Evolutionary conservation across 2,888 invertebrate species (phyloP), one percentile per base, ranked within the genome.

Genomic region (Odontothrips loti): DNA sequence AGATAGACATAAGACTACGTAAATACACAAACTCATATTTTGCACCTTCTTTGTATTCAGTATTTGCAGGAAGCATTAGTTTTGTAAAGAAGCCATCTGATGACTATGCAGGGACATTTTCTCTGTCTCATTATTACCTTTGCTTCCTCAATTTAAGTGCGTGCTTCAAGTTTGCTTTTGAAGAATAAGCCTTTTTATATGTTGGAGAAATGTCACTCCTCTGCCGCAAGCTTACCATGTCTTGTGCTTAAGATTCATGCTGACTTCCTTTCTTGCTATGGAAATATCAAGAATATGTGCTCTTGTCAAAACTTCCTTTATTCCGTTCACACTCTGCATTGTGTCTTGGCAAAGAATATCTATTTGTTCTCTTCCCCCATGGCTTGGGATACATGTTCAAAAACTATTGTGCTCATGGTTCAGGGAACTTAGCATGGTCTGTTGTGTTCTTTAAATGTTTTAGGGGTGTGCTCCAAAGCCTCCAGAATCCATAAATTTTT

Each of bases 261-360:
- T 58, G n/a, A 58, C 68, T 75, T 75, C 27, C 27, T 75, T 75
- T 75, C 23, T 75, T 23, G 68, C 68, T 58, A 20, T 58, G 58
- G 17, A 58, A 51, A n/a, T n/a, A n/a, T n/a, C n/a, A n/a, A 58
- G 58, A 20, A 58, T 15, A 58, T 15, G 17, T 58, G 11, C 17
- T 58, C 17, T 43, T 6, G 6, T 43, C 34, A 43, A 43, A 43
- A 43, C 34, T 43, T 43, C 2, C 34, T 6, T 58, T 58, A 15
- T 15, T 15, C 58, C 15, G 17, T 11, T 58, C 34, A 43, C 6
- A 4, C 34, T 43, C 34, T 43, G 34, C 34, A 43, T 58, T 17
- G 6, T 8, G 27, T 75, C 0, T 27, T 23, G 27, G 23, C n/a
- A 43, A 8, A 2, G 4, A 20, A 75, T 27, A 23, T 58, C 27